Evolutionary conservation across 1,140 invertebrate genomes (phyloP), one percentile per base, ranked within the genome.

Genomic region (Leptopilina boulardi): DNA sequence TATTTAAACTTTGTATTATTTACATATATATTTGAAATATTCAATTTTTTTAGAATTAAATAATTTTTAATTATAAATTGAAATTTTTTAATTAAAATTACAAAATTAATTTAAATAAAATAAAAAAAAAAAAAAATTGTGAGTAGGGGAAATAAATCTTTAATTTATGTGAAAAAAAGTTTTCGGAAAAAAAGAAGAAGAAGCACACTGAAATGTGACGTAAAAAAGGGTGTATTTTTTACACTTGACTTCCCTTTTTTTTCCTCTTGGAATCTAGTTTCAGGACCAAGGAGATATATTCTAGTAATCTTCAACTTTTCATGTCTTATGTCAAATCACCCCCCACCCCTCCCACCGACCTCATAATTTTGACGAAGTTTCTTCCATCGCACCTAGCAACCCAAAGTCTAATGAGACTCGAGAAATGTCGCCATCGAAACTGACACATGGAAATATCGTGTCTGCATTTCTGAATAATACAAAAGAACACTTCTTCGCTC

Each of bases 251-350:
- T 79, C 75, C 75, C 19, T 10, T 51, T 71, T n/a, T 75, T 80
- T 80, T 75, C 77, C 30, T 38, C 34, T 38, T 74, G 51, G 75
- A 80, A 75, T 51, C 75, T 82, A 82, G 80, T 80, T 83, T 78
- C 82, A 80, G 81, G 77, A 79, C 82, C 80, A 77, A 79, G 77
- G 76, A 23, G n/a, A 13, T 15, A 30, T 26, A n/a, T 18, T 66
- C 4, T 86, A 84, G 87, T 87, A 87, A 89, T 85, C 87, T 88
- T 83, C 84, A 87, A 91, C 87, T 90, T 90, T 90, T 90, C 89
- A 90, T 90, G 87, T 87, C 88, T 83, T 81, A 77, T 71, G 73
- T 70, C 59, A 78, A 89, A 88, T 89, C 85, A 85, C 82, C 83
- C 80, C 34, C 34, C 30, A 3, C 30, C 34, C 34, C 34, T 38